Evolutionary conservation across 2,888 invertebrate genomes (phyloP), one percentile per base, ranked within the genome.

Genomic region (Entomobrya proxima): DNA sequence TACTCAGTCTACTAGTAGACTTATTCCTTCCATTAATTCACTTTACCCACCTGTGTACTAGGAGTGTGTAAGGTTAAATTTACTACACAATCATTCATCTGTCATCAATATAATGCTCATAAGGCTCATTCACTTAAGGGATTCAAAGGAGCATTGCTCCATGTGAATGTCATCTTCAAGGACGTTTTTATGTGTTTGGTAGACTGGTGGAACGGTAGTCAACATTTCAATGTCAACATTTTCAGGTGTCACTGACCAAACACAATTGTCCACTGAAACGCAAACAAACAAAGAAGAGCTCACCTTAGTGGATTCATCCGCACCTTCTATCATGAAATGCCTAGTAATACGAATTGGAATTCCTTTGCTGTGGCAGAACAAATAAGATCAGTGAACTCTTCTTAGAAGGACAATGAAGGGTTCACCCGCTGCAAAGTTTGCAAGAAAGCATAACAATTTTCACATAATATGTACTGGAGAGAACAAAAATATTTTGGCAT

Each of bases 331-430:
- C n/a, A 35, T 37, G n/a, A n/a, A 35, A 6, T 18, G 37, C 30
- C 32, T n/a, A 61, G 4, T 1, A 30, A 30, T 30, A 21, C 9
- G 27, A 37, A 0, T 27, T 27, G 27, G 27, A 24, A 9, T 27
- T n/a, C 11, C 1, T 18, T 21, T 15, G 2, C n/a, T 11, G n/a
- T 15, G 5, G 15, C 47, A 13, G 47, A 61, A 1, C 15, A 13
- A 61, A 37, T 37, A 4, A 69, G 67, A 69, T 69, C 67, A 69
- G 67, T 69, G 67, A 69, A 69, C 67, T 69, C 67, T 69, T 13
- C 24, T 37, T 21, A 3, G 35, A 61, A 32, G 64, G 64, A 37
- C 37, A 15, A 13, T 3, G n/a, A n/a, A 61, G 32, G 24, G 40
- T 24, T 7, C 3, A 24, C 11, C 44, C 44, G 9, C 44, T 40